Conservation (phyloP, 2,113 vertebrate species). For the Serinus canaria region DNA sequence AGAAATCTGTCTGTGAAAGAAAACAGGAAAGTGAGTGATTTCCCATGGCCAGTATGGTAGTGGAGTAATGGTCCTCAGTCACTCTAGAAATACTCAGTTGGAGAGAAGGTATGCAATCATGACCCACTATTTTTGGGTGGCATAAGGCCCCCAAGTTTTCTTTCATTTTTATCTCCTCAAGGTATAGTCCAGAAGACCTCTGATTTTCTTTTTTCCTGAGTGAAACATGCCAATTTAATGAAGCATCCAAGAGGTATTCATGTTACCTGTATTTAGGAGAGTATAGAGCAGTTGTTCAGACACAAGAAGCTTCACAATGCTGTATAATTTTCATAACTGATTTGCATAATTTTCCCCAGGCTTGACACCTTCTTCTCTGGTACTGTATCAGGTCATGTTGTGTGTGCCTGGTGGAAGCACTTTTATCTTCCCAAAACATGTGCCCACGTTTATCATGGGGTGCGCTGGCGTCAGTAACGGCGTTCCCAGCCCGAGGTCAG, state of each 20-base stretch:
- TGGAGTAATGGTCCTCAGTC: not conserved
- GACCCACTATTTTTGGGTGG: not conserved
- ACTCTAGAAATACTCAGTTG: not conserved
- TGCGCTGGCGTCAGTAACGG: accelerated
- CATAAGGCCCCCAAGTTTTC: not conserved
- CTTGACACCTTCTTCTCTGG: not conserved
- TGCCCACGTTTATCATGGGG: not conserved
- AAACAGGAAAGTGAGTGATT: not conserved
- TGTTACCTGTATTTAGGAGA: not conserved
- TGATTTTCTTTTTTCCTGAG: not conserved
- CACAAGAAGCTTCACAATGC: not conserved
- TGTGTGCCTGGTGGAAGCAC: not conserved
- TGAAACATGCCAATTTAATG: not conserved
- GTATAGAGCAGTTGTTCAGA: not conserved
- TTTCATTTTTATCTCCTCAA: not conserved
- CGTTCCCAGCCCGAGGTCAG: not conserved
- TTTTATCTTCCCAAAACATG: not conserved
- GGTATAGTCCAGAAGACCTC: not conserved
- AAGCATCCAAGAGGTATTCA: not conserved
- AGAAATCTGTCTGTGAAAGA: not conserved
- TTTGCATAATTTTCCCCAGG: not conserved
- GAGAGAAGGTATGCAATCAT: not conserved
- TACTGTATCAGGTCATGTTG: not conserved
- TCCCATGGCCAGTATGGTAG: not conserved
- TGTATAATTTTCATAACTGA: not conserved